Conservation (phyloP, 2,797 vertebrate genomes). For the Limosa lapponica region DNA sequence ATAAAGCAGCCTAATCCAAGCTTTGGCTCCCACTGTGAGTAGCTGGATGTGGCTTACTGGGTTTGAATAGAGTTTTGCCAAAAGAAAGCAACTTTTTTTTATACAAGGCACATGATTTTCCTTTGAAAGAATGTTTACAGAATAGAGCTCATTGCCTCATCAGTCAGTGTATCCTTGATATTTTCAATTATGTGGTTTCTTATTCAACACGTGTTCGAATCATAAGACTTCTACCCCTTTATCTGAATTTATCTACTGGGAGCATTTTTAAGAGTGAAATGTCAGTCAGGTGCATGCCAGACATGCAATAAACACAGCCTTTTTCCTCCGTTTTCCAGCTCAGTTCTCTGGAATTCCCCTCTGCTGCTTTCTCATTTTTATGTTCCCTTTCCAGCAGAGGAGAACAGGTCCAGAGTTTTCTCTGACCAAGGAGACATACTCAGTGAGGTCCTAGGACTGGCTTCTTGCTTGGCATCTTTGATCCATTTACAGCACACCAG, state of each 20-base stretch:
- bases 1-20: neutral
- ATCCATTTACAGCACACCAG: neutral
- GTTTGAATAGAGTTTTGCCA: constrained; percentile 38
- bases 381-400: neutral
- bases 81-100: constrained; percentile 46
- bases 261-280: constrained; percentile 60
- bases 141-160: constrained; percentile 61
- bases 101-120: constrained; percentile 58
- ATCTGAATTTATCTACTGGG: constrained; percentile 58
- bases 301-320: neutral
- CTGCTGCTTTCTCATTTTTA: constrained; percentile 11
- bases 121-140: constrained; percentile 69
- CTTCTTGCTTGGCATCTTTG: neutral
- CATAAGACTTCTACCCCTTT: constrained; percentile 62
- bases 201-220: constrained; percentile 60
- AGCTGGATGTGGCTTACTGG: constrained; percentile 25
- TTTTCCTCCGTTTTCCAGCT: neutral
- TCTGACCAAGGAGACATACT: neutral
- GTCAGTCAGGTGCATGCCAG: constrained; percentile 60
- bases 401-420: neutral
- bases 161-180: constrained; percentile 63
- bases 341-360: constrained; percentile 50
- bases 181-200: constrained; percentile 72
- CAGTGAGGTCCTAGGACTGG: neutral
- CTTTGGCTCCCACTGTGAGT: neutral